These are phyloP conservation scores for Rhagium mordax DNA, from an alignment of 2,888 invertebrate species.

Conservation along the genomic window DNA sequence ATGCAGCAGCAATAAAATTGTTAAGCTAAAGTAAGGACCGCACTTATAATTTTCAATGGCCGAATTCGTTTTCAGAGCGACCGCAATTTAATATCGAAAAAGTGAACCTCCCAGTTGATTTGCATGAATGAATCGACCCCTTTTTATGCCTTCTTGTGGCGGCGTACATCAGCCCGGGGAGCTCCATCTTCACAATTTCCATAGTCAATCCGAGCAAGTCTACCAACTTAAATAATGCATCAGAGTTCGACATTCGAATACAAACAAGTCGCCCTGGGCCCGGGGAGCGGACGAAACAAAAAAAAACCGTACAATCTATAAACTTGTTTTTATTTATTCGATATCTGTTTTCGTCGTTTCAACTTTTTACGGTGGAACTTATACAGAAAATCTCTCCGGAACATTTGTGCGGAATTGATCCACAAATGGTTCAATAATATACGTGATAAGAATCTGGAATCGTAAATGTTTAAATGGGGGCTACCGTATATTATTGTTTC, in stretches of 20 bases:
- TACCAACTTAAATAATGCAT: slow-evolving; percentile 59
- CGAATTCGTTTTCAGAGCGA: not conserved
- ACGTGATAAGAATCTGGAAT: slow-evolving; percentile 59
- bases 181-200: slow-evolving; percentile 50
- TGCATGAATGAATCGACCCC: slow-evolving; percentile 46
- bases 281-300: slow-evolving; percentile 30
- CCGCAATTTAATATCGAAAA: slow-evolving; percentile 22
- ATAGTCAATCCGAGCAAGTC: slow-evolving; percentile 48
- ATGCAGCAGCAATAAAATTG: too few species aligned
- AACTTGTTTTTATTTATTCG: slow-evolving; percentile 58
- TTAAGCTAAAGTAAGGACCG: too few species aligned
- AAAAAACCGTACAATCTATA: slow-evolving; percentile 58
- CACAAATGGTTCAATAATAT: slow-evolving; percentile 62
- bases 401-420: slow-evolving; percentile 60
- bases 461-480: slow-evolving; percentile 41
- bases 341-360: slow-evolving; percentile 60
- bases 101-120: slow-evolving; percentile 28
- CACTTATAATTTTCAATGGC: too few species aligned
- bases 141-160: slow-evolving; percentile 41
- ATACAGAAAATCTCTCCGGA: slow-evolving; percentile 56
- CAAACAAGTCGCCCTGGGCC: slow-evolving; percentile 47
- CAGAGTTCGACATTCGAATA: slow-evolving; percentile 55
- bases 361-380: slow-evolving; percentile 54
- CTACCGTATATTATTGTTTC: slow-evolving; percentile 41
- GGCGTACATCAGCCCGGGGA: slow-evolving; percentile 18